Evolutionary conservation across 53 echinoderm and acorn worm genomes (phyloP), one percentile per base, ranked within the genome.

Genomic region (Stichopus horrens): DNA sequence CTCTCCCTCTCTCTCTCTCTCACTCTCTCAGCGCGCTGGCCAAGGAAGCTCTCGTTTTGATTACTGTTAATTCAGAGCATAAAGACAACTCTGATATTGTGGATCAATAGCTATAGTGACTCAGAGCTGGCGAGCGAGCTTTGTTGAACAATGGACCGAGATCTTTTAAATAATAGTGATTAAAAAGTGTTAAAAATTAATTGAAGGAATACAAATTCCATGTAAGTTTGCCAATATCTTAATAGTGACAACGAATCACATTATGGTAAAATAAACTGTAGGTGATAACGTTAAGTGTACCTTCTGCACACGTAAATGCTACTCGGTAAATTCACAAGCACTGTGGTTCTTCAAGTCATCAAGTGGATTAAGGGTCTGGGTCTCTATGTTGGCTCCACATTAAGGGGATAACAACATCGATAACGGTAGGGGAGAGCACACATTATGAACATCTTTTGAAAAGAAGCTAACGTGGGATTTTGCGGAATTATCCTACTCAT

Each of bases 41-140:
- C 55, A 55, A 21, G 53, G 21, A 8, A 80, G 81, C 81, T 81
- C 81, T 7, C 21, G 56, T 57, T 81, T 81, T 81, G 81, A 81
- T 81, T 58, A 81, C 56, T 81, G 53, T 58, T 57, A 81, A 81
- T 81, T 81, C 81, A 81, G 21, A 81, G 57, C 57, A 81, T 58
- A 81, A 81, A 58, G 71, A 20, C 71, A 5, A 20, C 71, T 71
- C 19, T 71, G n/a, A 71, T 71, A 71, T 18, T 71, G 71, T 0
- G 71, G 19, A 71, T 71, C 71, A 71, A 71, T 71, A 71, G 71
- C 71, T 71, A 60, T 60, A 16, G 71, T 81, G 81, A 81, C 56
- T 81, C 81, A 81, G 81, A 58, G n/a, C 37, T 37, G 37, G 57
- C 22, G 56, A 58, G 19, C 58, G 14, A 57, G 81, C 20, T 59